Base-by-base conservation (phyloP, 2,113 vertebrate genomes). In the Phodopus roborovskii region DNA sequence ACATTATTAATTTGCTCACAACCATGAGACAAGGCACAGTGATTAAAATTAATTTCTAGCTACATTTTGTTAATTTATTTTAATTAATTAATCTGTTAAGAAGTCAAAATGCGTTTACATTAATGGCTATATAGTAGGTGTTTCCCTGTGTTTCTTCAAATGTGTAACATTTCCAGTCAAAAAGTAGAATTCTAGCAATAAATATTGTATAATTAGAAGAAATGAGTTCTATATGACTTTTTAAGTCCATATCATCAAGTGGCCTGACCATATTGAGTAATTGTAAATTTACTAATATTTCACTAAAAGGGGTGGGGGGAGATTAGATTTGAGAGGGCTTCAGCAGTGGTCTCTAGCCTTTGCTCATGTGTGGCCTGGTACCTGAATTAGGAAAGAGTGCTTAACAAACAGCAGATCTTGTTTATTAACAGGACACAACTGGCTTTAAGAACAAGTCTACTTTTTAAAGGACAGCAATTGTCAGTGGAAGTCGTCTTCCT, bases 41-140 rank as follows among this genome's bases (percentile, higher is more conserved):
- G 73, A 98, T 98, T 97, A 98, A 98, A 98, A 98, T 97, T 97
- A 98, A 98, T 94, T 97, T 64, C 90, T 95, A 45, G 45, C 91
- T 97, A 96, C 90, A 58, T 89, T 97, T 96, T 62, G 33, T 71
- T 90, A 97, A 97, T 97, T 98, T 97, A 97, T 94, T 98, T 68
- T 86, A 97, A 96, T 78, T 94, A 97, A 71, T 92, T 45, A 96
- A 97, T 90, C 84, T 95, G 96, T 88, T 85, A 95, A 48, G 66
- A 97, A 91, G 94, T 97, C 88, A 96, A 74, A 92, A 95, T 66
- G 86, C 88, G 91, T 97, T 96, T 95, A 97, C 92, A 87, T 85
- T 93, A 53, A 74, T 95, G 96, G 79, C 48, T 93, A 64, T 30
- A 97, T 53, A 26, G 85, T 79, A 96, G 56, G 42, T 88, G 96